Evolutionary conservation across 2,797 vertebrate genomes (phyloP), one percentile per base, ranked within the genome.

Genomic region (Eurystomus glaucurus): DNA sequence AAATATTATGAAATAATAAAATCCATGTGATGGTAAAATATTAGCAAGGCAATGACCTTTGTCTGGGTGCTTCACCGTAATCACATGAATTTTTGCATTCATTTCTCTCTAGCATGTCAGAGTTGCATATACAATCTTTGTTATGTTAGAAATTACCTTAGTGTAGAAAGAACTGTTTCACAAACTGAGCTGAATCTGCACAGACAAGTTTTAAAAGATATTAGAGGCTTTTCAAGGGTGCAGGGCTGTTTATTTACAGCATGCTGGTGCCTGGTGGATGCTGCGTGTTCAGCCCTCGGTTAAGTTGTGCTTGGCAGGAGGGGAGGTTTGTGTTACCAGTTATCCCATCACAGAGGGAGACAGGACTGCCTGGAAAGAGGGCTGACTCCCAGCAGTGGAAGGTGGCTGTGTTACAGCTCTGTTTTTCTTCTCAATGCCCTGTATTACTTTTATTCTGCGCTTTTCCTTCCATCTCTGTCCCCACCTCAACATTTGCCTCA

Each of bases 1-100:
- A 95, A 93, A 94, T 95, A 95, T 84, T 96, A 45, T 93, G 65
- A 84, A 91, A 81, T 93, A 93, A 95, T 93, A 69, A 93, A 95
- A 85, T 72, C 57, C 72, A 39, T 37, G n/a, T 29, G 64, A 83
- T 23, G 64, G 61, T 64, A 93, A 91, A 91, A 93, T 88, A 94
- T 68, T 88, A 89, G 8, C 75, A 64, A 52, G 48, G 55, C 52
- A 64, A 10, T n/a, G 78, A 88, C 94, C 60, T 94, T 93, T 83
- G 20, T 54, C 57, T 78, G 55, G n/a, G 87, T 95, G 75, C 33
- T 55, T 90, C 33, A 20, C 68, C 0, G 0, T 71, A 75, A 80
- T 90, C 50, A 29, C 75, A 12, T 70, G 58, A 55, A 52, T 77
- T 94, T 93, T 61, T 88, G 61, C 9, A 0, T 93, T 85, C 6